A percentile compares a stretch with the other conserved stretches of the same genome.
These are phyloP conservation scores for Phenganax subtilis DNA, from an alignment of 92 coral and sea anemone genomes.

Conservation along the genomic window DNA sequence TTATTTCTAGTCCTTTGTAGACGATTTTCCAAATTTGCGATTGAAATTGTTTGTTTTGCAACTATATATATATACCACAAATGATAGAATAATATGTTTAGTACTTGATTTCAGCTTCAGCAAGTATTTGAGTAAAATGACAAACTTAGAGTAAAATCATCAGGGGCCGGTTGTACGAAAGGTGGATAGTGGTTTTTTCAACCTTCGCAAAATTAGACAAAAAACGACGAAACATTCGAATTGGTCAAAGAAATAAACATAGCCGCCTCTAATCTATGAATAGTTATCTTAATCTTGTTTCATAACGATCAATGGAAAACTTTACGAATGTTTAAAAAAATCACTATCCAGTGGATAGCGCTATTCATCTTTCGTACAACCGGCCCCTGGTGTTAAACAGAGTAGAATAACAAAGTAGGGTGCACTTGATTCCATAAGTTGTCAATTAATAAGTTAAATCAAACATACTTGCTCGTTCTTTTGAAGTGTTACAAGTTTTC, in stretches of 20 bases:
- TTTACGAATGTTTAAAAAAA: too few species aligned
- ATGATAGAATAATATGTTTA: not conserved
- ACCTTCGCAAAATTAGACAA: too few species aligned
- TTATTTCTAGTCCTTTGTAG: constrained; percentile 57
- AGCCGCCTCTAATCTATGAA: too few species aligned
- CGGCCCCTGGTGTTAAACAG: too few species aligned
- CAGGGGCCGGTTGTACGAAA: too few species aligned
- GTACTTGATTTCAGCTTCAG: not conserved
- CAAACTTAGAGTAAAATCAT: not conserved
- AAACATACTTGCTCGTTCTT: constrained; percentile 53
- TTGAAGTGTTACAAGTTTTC: constrained; percentile 43
- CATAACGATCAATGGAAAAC: too few species aligned
- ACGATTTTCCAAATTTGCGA: constrained; percentile 59
- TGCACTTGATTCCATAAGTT: not conserved
- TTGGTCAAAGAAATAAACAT: too few species aligned
- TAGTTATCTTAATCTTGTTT: too few species aligned
- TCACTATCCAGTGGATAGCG: too few species aligned
- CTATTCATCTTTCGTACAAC: too few species aligned
- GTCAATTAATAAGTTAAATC: not conserved
- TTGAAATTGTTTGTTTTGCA: constrained; percentile 69
- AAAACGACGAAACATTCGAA: too few species aligned
- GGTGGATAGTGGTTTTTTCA: too few species aligned
- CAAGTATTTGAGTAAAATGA: not conserved
- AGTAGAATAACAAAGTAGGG: not conserved
- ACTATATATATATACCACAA: constrained; percentile 50